phyloP scores from a whole-genome alignment of 2,113 vertebrate species.

The Rostratula benghalensis region DNA sequence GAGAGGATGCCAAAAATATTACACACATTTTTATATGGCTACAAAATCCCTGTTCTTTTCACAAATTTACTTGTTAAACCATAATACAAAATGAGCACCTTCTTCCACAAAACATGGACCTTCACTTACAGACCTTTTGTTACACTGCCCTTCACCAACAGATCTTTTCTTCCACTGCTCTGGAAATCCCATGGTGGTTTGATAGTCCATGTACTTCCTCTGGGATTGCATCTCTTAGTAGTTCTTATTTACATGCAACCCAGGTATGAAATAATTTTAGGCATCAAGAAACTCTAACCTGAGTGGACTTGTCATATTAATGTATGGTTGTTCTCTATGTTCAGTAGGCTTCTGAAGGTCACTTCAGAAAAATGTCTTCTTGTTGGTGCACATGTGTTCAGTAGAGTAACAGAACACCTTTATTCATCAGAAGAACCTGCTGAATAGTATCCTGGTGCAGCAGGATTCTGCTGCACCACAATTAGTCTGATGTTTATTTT shows the following conservation, averaged over 20 bases:
- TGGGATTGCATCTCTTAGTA: not conserved
- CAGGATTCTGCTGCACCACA: not conserved
- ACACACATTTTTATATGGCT: not conserved
- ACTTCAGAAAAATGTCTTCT: not conserved
- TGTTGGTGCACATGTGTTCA: not conserved
- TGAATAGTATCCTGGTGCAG: too few species aligned
- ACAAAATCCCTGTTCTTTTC: not conserved
- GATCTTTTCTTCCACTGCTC: not conserved
- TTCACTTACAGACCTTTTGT: not conserved
- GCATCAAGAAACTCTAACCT: not conserved
- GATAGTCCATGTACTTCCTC: not conserved
- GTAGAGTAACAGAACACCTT: not conserved
- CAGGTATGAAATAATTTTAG: not conserved
- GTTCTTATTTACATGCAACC: not conserved
- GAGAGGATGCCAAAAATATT: not conserved
- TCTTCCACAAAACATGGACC: not conserved
- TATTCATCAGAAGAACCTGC: too few species aligned
- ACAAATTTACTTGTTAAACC: not conserved
- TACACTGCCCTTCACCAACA: not conserved
- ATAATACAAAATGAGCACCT: not conserved
- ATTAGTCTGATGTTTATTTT: not conserved
- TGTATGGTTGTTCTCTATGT: not conserved
- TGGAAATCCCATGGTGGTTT: not conserved
- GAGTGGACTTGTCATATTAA: not conserved
- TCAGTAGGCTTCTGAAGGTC: not conserved